Evolutionary conservation across 30 jellyfish, hydroid and myxozoan species (phyloP).

Genomic region (Turritopsis dohrnii): DNA sequence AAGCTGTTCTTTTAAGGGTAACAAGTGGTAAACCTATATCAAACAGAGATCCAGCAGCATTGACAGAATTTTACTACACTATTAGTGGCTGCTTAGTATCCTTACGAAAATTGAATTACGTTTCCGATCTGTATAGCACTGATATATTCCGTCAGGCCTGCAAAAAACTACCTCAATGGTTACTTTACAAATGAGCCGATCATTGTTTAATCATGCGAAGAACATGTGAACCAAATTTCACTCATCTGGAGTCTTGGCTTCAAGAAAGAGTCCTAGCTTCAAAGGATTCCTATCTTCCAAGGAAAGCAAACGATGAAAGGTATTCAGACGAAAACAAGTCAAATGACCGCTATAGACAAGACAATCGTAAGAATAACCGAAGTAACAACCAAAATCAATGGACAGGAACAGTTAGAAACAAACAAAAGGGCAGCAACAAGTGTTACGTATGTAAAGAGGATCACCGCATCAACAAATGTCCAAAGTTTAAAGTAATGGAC

Average conservation of each 20-base stretch:
- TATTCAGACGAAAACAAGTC: background rate
- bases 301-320: background rate
- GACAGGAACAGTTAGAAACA: background rate
- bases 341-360: background rate
- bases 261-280: conserved; percentile 6
- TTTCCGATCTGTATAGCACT: conserved; percentile 3
- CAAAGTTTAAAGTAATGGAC: background rate
- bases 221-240: background rate
- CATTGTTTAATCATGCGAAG: background rate
- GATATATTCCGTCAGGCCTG: background rate
- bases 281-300: background rate
- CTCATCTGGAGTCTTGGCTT: background rate
- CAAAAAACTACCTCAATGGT: background rate
- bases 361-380: too few relatives aligned
- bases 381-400: too few relatives aligned
- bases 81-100: background rate
- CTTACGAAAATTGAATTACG: background rate
- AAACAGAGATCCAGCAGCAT: background rate
- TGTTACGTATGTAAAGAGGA: background rate
- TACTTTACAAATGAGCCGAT: background rate
- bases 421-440: background rate
- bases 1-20: background rate
- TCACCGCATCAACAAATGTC: background rate
- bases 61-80: background rate
- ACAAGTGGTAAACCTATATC: background rate